Conservation (phyloP, 2,113 vertebrate species). For the Mastomys coucha region DNA sequence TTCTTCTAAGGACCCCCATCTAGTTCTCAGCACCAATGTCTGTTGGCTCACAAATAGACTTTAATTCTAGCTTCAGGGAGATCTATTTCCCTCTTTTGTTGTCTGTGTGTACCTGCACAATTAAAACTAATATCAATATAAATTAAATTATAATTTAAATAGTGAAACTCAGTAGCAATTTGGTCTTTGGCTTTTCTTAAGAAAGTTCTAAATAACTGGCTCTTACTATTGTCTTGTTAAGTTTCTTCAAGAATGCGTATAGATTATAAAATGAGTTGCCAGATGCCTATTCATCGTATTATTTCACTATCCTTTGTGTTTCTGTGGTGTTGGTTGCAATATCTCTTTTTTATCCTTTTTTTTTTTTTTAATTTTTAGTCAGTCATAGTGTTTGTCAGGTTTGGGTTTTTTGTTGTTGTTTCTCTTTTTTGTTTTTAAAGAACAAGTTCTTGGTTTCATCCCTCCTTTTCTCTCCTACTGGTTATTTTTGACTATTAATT, state of each 20-base stretch:
- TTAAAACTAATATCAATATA: not conserved
- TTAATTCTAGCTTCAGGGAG: not conserved
- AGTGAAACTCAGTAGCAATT: not conserved
- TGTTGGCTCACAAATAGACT: not conserved
- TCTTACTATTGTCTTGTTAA: not conserved
- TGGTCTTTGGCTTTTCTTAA: not conserved
- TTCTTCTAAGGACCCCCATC: not conserved
- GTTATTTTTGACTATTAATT: not conserved
- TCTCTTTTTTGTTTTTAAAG: not conserved
- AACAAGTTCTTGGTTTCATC: not conserved
- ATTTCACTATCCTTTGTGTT: not conserved
- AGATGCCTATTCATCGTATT: not conserved
- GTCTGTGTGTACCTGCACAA: not conserved
- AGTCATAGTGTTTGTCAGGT: not conserved
- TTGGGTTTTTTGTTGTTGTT: too few species aligned
- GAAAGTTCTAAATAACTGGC: not conserved
- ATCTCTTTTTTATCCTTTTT: not conserved
- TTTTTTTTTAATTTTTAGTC: not conserved
- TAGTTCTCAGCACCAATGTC: too few species aligned
- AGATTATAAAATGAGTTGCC: not conserved
- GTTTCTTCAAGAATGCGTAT: not conserved
- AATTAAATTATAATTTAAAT: not conserved
- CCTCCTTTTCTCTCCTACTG: not conserved
- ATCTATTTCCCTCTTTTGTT: not conserved
- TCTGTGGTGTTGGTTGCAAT: not conserved